Evolutionary conservation across 2,888 invertebrate species (phyloP).

Genomic region (Blastobasis lacticolella): DNA sequence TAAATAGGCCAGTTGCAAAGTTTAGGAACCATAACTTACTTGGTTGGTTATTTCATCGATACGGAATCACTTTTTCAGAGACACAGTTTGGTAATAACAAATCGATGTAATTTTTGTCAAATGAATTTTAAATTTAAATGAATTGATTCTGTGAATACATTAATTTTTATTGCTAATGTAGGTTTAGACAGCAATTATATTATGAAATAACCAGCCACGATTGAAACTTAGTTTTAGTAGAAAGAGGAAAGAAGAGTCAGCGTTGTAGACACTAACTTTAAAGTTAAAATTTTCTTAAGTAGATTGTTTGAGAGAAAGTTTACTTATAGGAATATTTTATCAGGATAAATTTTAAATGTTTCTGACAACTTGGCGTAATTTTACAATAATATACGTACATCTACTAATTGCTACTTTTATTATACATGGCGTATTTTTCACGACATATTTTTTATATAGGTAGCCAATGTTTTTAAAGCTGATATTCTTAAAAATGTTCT

Average conservation of each 20-base stretch:
- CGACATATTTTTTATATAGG: neutral
- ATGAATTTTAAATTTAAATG: no score
- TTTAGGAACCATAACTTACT: no score
- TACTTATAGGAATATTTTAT: slow-evolving; percentile 3
- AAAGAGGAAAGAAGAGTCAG: slow-evolving; percentile 1
- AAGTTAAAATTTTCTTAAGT: neutral
- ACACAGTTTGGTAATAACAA: no score
- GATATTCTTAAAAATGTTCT: neutral
- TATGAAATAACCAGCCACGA: no score
- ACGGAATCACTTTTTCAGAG: no score
- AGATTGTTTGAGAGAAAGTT: slow-evolving; percentile 1
- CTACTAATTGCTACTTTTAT: slow-evolving; percentile 3
- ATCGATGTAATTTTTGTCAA: no score
- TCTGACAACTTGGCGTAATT: slow-evolving; percentile 3
- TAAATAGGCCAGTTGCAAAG: no score
- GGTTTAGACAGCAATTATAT: no score
- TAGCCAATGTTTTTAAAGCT: slow-evolving; percentile 9
- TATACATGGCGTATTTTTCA: slow-evolving; percentile 6
- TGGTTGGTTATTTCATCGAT: no score
- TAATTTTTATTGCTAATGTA: no score
- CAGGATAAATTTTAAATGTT: neutral
- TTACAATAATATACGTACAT: slow-evolving; percentile 2
- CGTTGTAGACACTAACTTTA: neutral
- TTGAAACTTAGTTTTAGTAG: neutral
- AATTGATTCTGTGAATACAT: no score